These are phyloP conservation scores for Oeneis ivallda DNA, from an alignment of 2,888 invertebrate species.

Conservation along the genomic window DNA sequence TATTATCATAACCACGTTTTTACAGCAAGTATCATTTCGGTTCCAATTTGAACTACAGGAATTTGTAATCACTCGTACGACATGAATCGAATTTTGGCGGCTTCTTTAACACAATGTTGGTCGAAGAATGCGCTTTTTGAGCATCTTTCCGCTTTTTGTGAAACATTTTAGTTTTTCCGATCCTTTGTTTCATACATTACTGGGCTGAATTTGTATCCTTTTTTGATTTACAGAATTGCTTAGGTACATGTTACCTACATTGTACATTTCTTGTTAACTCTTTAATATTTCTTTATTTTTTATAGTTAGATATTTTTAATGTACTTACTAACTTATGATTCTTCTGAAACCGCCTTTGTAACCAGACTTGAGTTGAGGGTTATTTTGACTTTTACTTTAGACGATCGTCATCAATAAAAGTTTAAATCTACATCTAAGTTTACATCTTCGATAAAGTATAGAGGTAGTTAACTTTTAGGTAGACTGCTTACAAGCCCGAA, in stretches of 20 bases:
- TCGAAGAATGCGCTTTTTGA: conserved; percentile 32
- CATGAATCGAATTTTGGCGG: conserved; percentile 36
- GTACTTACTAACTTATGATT: too few species aligned
- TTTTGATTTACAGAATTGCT: not conserved
- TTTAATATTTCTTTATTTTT: too few species aligned
- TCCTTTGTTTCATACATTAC: conserved; percentile 14
- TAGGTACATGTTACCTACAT: too few species aligned
- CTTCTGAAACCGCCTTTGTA: too few species aligned
- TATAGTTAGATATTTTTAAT: too few species aligned
- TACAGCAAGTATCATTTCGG: conserved; percentile 37
- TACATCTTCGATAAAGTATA: conserved; percentile 27
- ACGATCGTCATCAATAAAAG: conserved; percentile 21
- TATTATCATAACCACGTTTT: conserved; percentile 39
- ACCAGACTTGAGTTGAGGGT: too few species aligned
- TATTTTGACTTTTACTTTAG: not conserved
- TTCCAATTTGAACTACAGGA: conserved; percentile 38
- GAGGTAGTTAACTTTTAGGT: too few species aligned
- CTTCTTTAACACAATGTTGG: conserved; percentile 35
- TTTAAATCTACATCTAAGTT: too few species aligned
- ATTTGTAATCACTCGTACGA: conserved; percentile 37
- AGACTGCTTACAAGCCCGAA: conserved; percentile 38
- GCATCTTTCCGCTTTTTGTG: conserved; percentile 27
- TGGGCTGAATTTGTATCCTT: not conserved
- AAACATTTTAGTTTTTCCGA: conserved; percentile 18
- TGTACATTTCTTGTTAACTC: too few species aligned